These are phyloP conservation scores for Orientallactaga bullata DNA, from an alignment of 2,113 vertebrate species.

Conservation along the genomic window DNA sequence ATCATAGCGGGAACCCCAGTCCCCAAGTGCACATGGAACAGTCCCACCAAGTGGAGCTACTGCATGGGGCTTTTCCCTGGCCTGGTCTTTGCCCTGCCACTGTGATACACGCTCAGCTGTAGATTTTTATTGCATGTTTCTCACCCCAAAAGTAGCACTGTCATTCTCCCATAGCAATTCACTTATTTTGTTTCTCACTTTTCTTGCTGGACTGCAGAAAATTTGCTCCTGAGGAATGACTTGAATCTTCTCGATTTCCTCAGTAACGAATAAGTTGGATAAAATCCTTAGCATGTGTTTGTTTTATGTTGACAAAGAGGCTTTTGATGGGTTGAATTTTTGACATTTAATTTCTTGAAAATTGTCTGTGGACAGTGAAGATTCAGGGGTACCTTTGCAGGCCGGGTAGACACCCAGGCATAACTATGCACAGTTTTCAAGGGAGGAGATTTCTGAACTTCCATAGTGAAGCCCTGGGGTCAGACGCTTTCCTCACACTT, in stretches of 20 bases:
- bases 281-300: not conserved
- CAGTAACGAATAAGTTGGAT: not conserved
- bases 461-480: not conserved
- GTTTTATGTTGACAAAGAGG: not conserved
- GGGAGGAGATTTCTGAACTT: too few species aligned
- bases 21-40: not conserved
- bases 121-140: rapidly evolving
- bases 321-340: not conserved
- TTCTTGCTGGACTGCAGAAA: not conserved
- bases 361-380: too few species aligned
- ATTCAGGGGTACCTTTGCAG: rapidly evolving
- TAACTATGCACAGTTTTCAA: rapidly evolving
- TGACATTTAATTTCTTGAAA: not conserved
- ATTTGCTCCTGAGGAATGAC: rapidly evolving
- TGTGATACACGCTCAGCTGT: rapidly evolving
- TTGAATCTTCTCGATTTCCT: not conserved
- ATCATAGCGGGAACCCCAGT: rapidly evolving
- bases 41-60: not conserved
- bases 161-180: rapidly evolving
- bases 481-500: rapidly evolving
- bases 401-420: rapidly evolving
- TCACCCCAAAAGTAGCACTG: rapidly evolving
- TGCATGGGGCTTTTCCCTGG: rapidly evolving
- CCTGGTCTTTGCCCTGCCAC: not conserved
- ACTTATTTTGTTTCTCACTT: rapidly evolving